Evolutionary conservation across 2,888 invertebrate species (phyloP), one percentile per base, ranked within the genome.

Genomic region (Meliscaeva auricollis): DNA sequence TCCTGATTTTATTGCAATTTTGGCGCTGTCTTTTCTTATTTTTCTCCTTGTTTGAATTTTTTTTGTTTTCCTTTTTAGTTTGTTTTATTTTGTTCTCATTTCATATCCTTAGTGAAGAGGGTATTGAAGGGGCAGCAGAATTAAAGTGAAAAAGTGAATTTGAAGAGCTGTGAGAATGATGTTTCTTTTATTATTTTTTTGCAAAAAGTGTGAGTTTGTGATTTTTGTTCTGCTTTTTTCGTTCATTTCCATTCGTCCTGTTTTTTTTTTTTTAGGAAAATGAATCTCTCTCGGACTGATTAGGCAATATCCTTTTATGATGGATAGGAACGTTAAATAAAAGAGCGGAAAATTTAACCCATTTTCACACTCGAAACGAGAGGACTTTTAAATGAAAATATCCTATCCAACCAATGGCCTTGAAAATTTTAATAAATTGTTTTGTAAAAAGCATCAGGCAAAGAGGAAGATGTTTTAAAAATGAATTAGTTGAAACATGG

Each of bases 1-100:
- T 79, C 84, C 79, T 79, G 84, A 84, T 84, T 84, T 84, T 84
- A 84, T 84, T 84, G 80, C 84, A 80, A 84, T 79, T 66, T 84
- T 79, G 75, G 84, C 60, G 79, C 66, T 79, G 79, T 75, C 66
- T 79, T 81, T 79, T 64, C 35, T 32, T 58, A 5, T 72, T 79
- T 81, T 79, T 64, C 35, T 32, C 50, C 5, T 72, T 58, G 22
- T 22, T 56, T 35, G 9, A 6, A 15, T 26, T 26, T 41, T 52
- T 60, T 68, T 60, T 66, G 52, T 58, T 15, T 32, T 38, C n/a
- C n/a, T 17, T 26, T 17, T 38, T n/a, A 41, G 20, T 38, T 38
- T 20, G 35, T 38, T 38, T 20, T 58, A 11, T 15, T 17, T 17
- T 15, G 1, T 17, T 17, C 35, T 26, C 13, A 50, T 44, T 44